Base-by-base conservation (phyloP, 2,888 invertebrate genomes). In the Sphaerophoria taeniata region DNA sequence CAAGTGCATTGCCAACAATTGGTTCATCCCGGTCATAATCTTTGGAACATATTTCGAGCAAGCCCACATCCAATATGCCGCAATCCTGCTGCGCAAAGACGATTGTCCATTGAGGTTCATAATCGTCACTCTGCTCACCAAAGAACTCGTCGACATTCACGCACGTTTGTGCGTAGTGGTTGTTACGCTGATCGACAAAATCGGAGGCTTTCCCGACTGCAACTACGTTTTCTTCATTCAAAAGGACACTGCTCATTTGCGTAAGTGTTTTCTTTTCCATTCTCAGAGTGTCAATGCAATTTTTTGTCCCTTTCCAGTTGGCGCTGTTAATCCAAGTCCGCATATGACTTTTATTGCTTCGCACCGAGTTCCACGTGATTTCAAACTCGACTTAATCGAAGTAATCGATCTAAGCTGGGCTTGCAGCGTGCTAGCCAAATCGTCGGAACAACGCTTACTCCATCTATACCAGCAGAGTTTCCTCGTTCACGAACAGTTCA, bases 1-100 rank as follows among this genome's bases (percentile, higher is more conserved):
- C 1, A 89, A 89, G 63, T 90, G 90, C 70, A 89, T 90, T 65
- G 90, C 90, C 6, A 90, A 90, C 85, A 87, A 86, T 53, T 90
- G 90, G 90, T 58, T 75, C 39, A 87, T 89, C 11, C 90, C 90
- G 4, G 75, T 90, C 1, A 87, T 90, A 0, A 87, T 90, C n/a
- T 90, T 89, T 75, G 90, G 90, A 0, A 88, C 89, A 11, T 87
- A 87, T 45, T 89, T 87, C 34, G 87, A 88, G 16, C 24, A 56
- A 0, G 87, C 88, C 14, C 71, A 76, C 6, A 4, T 89, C 2
- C 90, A 90, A 56, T 89, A 90, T 81, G 88, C 87, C 7, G 89
- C 88, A 4, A 89, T 90, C 39, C 69, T 89, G 9, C 73, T 89
- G 47, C 88, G 89, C 7, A 88, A 88, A 58, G 65, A 51, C 5